Base-by-base conservation (phyloP, 2,113 vertebrate genomes). In the Ophiodon elongatus region DNA sequence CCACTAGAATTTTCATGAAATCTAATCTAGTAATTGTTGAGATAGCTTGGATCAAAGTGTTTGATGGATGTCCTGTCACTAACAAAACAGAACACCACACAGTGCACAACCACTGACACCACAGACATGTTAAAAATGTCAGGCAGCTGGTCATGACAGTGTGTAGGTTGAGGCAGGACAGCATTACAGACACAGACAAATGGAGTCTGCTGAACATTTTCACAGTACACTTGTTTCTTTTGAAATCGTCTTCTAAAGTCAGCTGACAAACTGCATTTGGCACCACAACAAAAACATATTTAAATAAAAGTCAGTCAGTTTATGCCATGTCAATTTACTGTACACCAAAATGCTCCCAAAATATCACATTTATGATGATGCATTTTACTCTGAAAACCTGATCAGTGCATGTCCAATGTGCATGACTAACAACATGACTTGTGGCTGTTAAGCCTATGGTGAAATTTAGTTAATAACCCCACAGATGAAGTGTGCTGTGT, bases 101-200 rank as follows among this genome's bases (percentile, higher is more conserved):
- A 65, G 85, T 74, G 25, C 17, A 59, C 64, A 41, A 73, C 83
- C 85, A 79, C n/a, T 35, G 21, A 57, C 72, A 75, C 72, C 27
- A 1, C 78, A 73, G 33, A 63, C 65, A 86, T 70, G 72, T 65
- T 27, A 76, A 73, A 71, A 63, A 89, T 78, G 45, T 79, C 43
- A 80, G 68, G 31, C 88, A 87, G 80, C 68, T 56, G 47, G 66
- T 80, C 70, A 78, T 84, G 82, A 72, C 71, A 43, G 19, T 66
- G 66, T 72, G 50, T 54, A 29, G 27, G 27, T 27, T 33, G 56
- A 47, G 43, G 27, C 29, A 60, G 27, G 21, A 57, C 65, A 80
- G 14, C 37, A 59, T 70, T 25, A 66, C 56, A 70, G 9, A 13
- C 37, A 15, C 25, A 50, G 39, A 41, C 39, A 68, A 25, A 60